Percentiles rank a stretch among this genome's conserved stretches.
These are phyloP conservation scores for Notodonta ziczac DNA, from an alignment of 2,888 invertebrate species.

Conservation along the genomic window DNA sequence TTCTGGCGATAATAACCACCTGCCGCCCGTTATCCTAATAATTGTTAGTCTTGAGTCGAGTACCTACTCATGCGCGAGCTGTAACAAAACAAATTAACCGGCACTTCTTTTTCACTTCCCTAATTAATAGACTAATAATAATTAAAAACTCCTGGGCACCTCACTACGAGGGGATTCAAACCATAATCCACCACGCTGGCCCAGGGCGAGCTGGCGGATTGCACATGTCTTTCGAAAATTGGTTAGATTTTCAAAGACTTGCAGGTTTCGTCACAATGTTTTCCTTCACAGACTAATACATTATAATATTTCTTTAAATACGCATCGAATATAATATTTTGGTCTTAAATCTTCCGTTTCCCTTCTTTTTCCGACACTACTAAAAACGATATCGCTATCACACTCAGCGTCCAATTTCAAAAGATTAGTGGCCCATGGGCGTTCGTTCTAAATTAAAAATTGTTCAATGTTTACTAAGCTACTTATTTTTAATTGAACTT, in stretches of 20 bases:
- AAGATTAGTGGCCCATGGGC: constrained; percentile 39
- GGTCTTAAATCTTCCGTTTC: not conserved
- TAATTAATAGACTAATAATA: too few species aligned
- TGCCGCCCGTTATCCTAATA: constrained; percentile 20
- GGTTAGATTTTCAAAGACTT: too few species aligned
- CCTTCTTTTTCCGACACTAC: not conserved
- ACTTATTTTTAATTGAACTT: constrained; percentile 39
- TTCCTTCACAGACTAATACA: too few species aligned
- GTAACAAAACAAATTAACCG: not conserved
- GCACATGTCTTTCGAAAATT: too few species aligned
- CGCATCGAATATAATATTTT: not conserved
- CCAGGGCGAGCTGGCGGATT: too few species aligned
- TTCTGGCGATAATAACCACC: constrained; percentile 23
- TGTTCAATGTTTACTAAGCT: constrained; percentile 32
- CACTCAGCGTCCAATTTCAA: constrained; percentile 32
- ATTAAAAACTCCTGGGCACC: too few species aligned
- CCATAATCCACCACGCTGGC: too few species aligned
- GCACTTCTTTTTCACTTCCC: too few species aligned
- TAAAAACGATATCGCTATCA: not conserved
- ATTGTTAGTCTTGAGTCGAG: constrained; percentile 9
- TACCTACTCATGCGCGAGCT: too few species aligned
- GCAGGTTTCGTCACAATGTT: too few species aligned
- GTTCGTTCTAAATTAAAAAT: constrained; percentile 36
- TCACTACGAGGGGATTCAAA: too few species aligned
- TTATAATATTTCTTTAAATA: too few species aligned